These are phyloP conservation scores for Otolemur garnettii DNA, from an alignment of 2,113 vertebrate genomes.

Conservation along the genomic window DNA sequence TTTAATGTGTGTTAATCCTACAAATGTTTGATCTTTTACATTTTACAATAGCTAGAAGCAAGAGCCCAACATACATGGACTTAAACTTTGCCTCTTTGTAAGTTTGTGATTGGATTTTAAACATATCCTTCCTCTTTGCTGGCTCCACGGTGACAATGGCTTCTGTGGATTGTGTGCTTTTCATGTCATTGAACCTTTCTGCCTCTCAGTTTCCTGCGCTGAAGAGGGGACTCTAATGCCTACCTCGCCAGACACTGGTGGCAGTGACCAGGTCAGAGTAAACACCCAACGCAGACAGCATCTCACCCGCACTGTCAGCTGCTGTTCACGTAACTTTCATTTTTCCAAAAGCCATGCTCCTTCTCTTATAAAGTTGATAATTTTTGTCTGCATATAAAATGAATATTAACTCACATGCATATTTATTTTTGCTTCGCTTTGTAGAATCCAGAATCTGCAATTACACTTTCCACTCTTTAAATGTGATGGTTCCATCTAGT, in stretches of 20 bases:
- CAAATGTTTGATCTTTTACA: background rate
- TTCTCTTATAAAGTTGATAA: conserved; percentile 28
- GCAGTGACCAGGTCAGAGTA: background rate
- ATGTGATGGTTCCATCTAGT: conserved; percentile 67
- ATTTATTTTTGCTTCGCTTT: conserved; percentile 2
- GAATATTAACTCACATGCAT: background rate
- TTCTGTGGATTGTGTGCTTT: background rate
- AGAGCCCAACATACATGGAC: background rate
- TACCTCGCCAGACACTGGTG: background rate
- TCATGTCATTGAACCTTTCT: background rate
- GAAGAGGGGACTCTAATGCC: background rate
- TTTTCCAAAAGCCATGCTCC: background rate
- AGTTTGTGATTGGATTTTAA: background rate
- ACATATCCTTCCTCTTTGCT: background rate
- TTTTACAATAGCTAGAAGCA: background rate
- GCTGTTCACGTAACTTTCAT: background rate
- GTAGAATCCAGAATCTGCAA: background rate
- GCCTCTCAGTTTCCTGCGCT: background rate
- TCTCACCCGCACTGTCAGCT: background rate
- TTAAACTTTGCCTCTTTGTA: conserved; percentile 10
- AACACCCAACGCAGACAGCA: fast-evolving
- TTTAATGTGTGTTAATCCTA: background rate
- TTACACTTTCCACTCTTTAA: conserved; percentile 42
- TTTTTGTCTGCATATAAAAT: background rate
- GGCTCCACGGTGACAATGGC: background rate